phyloP scores from a whole-genome alignment of 2,113 vertebrate genomes.

The Thymallus thymallus region DNA sequence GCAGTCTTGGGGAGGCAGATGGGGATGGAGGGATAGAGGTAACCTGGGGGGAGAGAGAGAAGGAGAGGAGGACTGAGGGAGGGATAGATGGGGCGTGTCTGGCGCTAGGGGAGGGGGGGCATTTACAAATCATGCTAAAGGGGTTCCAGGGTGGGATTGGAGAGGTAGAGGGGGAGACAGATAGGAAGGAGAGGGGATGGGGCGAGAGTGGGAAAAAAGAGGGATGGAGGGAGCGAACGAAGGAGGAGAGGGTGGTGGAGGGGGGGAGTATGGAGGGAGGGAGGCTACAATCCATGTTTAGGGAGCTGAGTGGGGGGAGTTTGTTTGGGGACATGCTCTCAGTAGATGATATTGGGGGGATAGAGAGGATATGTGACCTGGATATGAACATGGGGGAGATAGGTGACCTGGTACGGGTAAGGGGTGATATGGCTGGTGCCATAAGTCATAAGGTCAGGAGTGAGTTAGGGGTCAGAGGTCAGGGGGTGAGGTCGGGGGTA shows the following conservation, averaged over 20 bases:
- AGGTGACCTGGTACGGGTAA: slow-evolving; percentile 42
- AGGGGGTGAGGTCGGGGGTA: slow-evolving; percentile 86
- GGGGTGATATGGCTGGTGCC: slow-evolving; percentile 25
- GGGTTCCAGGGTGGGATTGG: slow-evolving; percentile 63
- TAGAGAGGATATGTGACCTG: slow-evolving; percentile 56
- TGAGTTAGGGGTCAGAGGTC: slow-evolving; percentile 70
- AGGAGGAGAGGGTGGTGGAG: slow-evolving; percentile 60
- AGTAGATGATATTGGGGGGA: slow-evolving; percentile 69
- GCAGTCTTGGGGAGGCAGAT: slow-evolving; percentile 56
- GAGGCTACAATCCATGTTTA: slow-evolving; percentile 64
- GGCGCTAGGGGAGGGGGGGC: background rate
- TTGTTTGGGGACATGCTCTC: slow-evolving; percentile 90
- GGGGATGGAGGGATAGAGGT: slow-evolving; percentile 57
- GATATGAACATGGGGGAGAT: slow-evolving; percentile 57
- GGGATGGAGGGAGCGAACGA: slow-evolving; percentile 45
- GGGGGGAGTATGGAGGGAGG: slow-evolving; percentile 57
- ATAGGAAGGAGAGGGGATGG: slow-evolving; percentile 55
- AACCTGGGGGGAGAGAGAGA: slow-evolving; percentile 51
- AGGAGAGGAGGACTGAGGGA: slow-evolving; percentile 42
- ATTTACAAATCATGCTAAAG: slow-evolving; percentile 67
- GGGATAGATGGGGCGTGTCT: too few species aligned
- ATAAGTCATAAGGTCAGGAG: slow-evolving; percentile 63
- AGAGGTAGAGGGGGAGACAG: slow-evolving; percentile 56
- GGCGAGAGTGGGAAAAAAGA: slow-evolving; percentile 30
- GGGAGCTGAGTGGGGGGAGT: slow-evolving; percentile 60